Evolutionary conservation across 2,888 invertebrate genomes (phyloP), one percentile per base, ranked within the genome.

Genomic region (Linnaemya vulpina): DNA sequence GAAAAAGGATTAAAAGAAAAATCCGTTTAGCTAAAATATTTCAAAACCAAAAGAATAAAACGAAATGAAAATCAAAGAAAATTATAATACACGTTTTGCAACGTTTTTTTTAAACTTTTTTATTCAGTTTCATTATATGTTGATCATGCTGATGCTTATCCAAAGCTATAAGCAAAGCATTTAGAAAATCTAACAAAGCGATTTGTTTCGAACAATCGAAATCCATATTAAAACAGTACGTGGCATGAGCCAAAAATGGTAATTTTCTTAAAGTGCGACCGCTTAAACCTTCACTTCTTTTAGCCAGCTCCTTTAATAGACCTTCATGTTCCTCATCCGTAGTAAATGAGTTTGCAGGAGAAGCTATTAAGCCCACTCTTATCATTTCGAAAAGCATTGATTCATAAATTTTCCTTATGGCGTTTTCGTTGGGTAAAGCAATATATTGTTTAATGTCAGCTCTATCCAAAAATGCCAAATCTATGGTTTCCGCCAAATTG

Each of bases 401-500:
- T 84, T 93, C 93, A 91, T 97, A 96, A 89, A 99, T 98, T 89
- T 95, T 94, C 90, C 96, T 96, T 81, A 98, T 96, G 11, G 98
- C 98, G 84, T 94, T 92, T 58, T 93, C 93, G 15, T 95, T 94
- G 0, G 99, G 99, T 74, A 95, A 94, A 0, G 97, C 98, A 87
- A 99, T 96, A 90, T 94, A 96, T 88, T 97, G 96, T 91, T 97
- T 97, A 79, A 99, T 95, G 92, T 99, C 99, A 5, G 98, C 98
- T 86, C 99, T 94, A 93, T 99, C 99, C 9, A 99, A 94, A 93
- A 99, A 99, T 0, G 99, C 99, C 55, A 96, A 92, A 93, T 99
- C 99, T 88, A 99, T 97, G 17, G 97, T 96, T 80, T 96, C 96
- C 0, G 98, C 97, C 88, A 99, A 94, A 93, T 99, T 99, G 4